phyloP scores from a whole-genome alignment of 2,797 vertebrate species.

The Cichlasoma orientale region DNA sequence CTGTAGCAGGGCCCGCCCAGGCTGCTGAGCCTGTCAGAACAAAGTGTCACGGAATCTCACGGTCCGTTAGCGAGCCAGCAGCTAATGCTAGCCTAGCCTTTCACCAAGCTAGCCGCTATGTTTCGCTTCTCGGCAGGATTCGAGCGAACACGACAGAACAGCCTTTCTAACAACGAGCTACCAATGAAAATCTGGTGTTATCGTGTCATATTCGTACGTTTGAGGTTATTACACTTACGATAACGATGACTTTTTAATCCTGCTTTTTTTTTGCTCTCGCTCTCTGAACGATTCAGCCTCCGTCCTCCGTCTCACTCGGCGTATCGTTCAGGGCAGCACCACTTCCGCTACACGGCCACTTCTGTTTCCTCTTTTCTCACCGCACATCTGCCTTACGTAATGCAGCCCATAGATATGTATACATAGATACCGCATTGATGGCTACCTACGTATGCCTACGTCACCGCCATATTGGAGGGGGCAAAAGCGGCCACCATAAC shows the following conservation, averaged over 20 bases:
- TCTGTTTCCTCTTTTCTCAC: slow-evolving; percentile 80
- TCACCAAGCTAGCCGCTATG: slow-evolving; percentile 56
- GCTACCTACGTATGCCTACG: too few relatives aligned
- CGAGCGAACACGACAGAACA: slow-evolving; percentile 40
- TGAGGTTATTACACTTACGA: slow-evolving; percentile 71
- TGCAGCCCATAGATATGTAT: too few relatives aligned
- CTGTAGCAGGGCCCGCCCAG: slow-evolving; percentile 54
- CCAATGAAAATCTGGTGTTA: background rate
- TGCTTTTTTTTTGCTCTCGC: slow-evolving; percentile 59
- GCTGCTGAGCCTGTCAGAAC: slow-evolving; percentile 69
- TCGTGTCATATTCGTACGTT: background rate
- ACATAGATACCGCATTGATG: too few relatives aligned
- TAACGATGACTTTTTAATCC: slow-evolving; percentile 74
- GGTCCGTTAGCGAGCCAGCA: slow-evolving; percentile 55
- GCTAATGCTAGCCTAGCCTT: slow-evolving; percentile 44
- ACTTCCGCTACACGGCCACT: slow-evolving; percentile 86
- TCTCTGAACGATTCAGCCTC: slow-evolving; percentile 79
- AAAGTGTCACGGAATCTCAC: slow-evolving; percentile 77
- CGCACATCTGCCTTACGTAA: slow-evolving; percentile 75
- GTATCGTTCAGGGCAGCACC: slow-evolving; percentile 84
- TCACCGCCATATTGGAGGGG: too few relatives aligned
- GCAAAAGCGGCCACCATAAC: too few relatives aligned
- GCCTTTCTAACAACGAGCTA: background rate
- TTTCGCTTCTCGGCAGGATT: slow-evolving; percentile 59
- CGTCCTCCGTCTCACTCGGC: slow-evolving; percentile 81